Percentiles rank a stretch among this genome's conserved stretches.
Evolutionary conservation across 2,797 vertebrate species (phyloP).

Genomic region (Trichosurus vulpecula): DNA sequence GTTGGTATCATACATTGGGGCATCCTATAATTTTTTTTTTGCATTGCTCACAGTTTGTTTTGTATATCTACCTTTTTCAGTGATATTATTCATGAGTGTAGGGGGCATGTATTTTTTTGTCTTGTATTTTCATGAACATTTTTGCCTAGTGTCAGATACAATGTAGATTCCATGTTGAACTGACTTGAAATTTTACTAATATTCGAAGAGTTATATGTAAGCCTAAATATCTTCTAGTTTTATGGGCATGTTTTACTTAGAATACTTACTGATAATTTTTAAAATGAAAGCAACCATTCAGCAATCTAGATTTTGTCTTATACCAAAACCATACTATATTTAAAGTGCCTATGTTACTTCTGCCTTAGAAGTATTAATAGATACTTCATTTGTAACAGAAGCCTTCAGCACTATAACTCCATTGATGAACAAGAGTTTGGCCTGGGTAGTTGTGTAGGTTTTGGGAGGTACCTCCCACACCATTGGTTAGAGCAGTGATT

Average conservation of each 20-base stretch:
- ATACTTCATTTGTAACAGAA: neutral
- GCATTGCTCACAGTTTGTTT: neutral
- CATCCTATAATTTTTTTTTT: neutral
- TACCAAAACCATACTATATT: conserved; percentile 11
- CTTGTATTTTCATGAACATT: conserved; percentile 1
- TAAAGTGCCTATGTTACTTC: conserved; percentile 30
- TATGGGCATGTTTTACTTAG: conserved; percentile 14
- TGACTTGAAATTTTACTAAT: conserved; percentile 24
- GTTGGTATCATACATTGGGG: neutral
- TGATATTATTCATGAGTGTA: neutral
- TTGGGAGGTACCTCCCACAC: neutral
- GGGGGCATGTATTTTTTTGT: neutral
- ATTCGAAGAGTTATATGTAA: conserved; percentile 36
- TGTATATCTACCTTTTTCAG: conserved; percentile 6
- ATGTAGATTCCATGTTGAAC: conserved; percentile 9
- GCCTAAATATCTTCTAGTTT: conserved; percentile 27
- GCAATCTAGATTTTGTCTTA: conserved; percentile 36
- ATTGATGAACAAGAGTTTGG: neutral
- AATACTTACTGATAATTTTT: conserved; percentile 37
- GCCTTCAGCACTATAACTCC: neutral
- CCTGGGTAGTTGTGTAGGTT: neutral
- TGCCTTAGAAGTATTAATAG: conserved; percentile 31
- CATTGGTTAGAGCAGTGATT: neutral
- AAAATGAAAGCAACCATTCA: conserved; percentile 45
- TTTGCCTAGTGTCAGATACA: conserved; percentile 11